These are phyloP conservation scores for Ganaspis brasiliensis DNA, from an alignment of 2,888 invertebrate species.

Conservation along the genomic window DNA sequence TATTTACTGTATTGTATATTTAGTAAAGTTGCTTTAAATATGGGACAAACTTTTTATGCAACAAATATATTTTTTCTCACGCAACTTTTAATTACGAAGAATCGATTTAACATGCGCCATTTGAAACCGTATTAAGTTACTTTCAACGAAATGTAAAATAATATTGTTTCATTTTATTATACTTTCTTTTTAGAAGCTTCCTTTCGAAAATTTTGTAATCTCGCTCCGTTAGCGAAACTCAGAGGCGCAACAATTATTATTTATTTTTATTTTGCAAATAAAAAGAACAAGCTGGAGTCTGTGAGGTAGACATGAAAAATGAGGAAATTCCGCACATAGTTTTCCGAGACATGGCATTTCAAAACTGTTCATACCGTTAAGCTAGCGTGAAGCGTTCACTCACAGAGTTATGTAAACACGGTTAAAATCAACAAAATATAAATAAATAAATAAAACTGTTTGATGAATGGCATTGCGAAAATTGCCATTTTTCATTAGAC, in stretches of 20 bases:
- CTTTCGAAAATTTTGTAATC: neutral
- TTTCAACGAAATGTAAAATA: no score
- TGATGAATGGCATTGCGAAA: neutral
- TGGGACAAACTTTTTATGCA: no score
- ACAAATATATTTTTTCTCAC: neutral
- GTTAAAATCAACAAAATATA: constrained; percentile 5
- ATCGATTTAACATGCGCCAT: no score
- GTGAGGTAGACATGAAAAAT: constrained; percentile 46
- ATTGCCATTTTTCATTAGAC: neutral
- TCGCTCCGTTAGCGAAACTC: neutral
- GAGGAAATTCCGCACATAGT: constrained; percentile 49
- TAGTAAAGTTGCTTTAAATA: no score
- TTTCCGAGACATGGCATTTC: constrained; percentile 47
- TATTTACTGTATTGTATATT: no score
- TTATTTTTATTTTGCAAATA: constrained; percentile 11
- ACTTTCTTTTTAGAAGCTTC: no score
- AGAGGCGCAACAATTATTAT: neutral
- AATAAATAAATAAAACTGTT: neutral
- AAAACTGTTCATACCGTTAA: constrained; percentile 51
- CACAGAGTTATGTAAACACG: constrained; percentile 20
- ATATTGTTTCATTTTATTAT: neutral
- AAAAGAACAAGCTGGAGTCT: neutral
- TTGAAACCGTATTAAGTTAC: no score
- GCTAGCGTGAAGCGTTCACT: constrained; percentile 4
- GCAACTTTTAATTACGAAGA: neutral